Evolutionary conservation across 2,113 vertebrate species (phyloP).

Genomic region (Dolichallabes microphthalmus): DNA sequence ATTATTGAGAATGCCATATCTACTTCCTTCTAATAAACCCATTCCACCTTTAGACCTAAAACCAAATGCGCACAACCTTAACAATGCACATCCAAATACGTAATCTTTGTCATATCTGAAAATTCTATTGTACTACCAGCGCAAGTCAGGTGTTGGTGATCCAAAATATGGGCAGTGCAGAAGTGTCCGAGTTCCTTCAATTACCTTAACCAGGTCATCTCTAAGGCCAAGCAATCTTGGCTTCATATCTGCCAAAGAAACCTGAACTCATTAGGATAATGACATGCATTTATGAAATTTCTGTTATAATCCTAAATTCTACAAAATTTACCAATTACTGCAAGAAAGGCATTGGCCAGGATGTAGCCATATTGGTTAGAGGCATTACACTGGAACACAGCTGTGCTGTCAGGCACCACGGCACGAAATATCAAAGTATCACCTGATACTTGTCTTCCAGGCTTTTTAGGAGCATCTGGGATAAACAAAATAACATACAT

Average conservation of each 20-base stretch:
- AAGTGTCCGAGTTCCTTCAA: slow-evolving; percentile 80
- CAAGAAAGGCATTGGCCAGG: slow-evolving; percentile 92
- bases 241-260: slow-evolving; percentile 73
- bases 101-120: neutral
- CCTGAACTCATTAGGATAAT: neutral
- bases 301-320: neutral
- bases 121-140: slow-evolving; percentile 78
- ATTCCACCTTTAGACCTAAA: slow-evolving; percentile 93
- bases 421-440: slow-evolving; percentile 85
- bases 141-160: slow-evolving; percentile 87
- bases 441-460: slow-evolving; percentile 84
- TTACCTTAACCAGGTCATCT: slow-evolving; percentile 83
- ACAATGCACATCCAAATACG: neutral
- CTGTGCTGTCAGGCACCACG: slow-evolving; percentile 84
- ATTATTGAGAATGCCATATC: slow-evolving; percentile 82
- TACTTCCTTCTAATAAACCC: slow-evolving; percentile 85
- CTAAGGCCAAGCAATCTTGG: slow-evolving; percentile 81
- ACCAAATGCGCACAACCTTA: slow-evolving; percentile 16
- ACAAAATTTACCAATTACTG: slow-evolving; percentile 82
- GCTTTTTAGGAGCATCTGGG: slow-evolving; percentile 77
- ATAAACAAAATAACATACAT: neutral
- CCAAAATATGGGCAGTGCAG: slow-evolving; percentile 91
- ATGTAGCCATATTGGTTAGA: slow-evolving; percentile 94
- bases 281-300: neutral
- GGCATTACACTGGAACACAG: slow-evolving; percentile 94